Conservation (phyloP, 2,797 vertebrate genomes). For the Mastacembelus armatus region DNA sequence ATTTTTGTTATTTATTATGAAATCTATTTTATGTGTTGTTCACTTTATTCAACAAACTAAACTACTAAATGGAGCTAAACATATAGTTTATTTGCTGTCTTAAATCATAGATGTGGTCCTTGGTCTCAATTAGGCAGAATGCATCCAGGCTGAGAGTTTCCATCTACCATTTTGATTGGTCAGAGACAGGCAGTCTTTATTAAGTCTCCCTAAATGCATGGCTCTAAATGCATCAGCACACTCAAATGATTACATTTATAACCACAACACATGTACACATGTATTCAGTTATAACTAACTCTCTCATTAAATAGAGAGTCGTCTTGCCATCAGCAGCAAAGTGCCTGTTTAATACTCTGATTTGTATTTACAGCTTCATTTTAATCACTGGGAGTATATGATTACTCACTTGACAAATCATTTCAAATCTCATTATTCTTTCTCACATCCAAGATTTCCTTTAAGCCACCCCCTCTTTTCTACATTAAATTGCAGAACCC, state of each 20-base stretch:
- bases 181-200: conserved; percentile 59
- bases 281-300: not conserved
- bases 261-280: not conserved
- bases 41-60: no score
- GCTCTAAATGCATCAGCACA: conserved; percentile 25
- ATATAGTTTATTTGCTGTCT: conserved; percentile 41
- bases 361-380: conserved; percentile 29
- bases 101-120: conserved; percentile 34
- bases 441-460: conserved; percentile 26
- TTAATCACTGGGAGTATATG: conserved; percentile 5
- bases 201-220: conserved; percentile 1
- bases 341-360: not conserved
- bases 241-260: not conserved
- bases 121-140: conserved; percentile 53
- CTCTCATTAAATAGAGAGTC: not conserved
- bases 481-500: conserved; percentile 64
- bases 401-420: conserved; percentile 21
- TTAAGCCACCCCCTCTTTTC: conserved; percentile 30
- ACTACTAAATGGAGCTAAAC: no score
- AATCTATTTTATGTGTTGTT: no score
- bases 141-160: conserved; percentile 16
- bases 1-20: no score
- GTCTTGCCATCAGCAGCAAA: not conserved
- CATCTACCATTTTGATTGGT: conserved; percentile 41
- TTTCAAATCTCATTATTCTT: conserved; percentile 42